phyloP scores from a whole-genome alignment of 1,140 invertebrate genomes.

The Lineus longissimus region DNA sequence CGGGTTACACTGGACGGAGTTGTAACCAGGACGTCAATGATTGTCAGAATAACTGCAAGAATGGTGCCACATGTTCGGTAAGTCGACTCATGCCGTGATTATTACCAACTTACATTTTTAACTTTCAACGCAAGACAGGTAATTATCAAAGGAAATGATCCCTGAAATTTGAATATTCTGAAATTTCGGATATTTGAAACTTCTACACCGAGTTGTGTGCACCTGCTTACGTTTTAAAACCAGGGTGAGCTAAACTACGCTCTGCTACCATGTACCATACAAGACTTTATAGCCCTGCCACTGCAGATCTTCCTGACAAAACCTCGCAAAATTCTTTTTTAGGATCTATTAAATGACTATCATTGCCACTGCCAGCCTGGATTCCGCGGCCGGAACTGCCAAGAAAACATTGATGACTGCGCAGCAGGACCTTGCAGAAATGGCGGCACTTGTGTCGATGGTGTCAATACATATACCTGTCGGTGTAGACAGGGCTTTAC shows the following conservation, averaged over 20 bases:
- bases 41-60: conserved; percentile 86
- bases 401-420: conserved; percentile 22
- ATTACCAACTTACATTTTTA: no score
- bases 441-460: conserved; percentile 24
- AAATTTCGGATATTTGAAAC: no score
- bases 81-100: no score
- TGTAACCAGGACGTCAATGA: conserved; percentile 66
- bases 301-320: no score
- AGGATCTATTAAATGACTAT: conserved; percentile 32
- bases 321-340: conserved; percentile 12
- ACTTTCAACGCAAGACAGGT: no score
- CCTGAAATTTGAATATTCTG: no score
- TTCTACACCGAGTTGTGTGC: no score
- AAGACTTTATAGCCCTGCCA: no score
- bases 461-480: conserved; percentile 18
- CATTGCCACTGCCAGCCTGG: conserved; percentile 88
- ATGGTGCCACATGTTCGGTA: conserved; percentile 63
- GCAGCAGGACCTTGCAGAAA: conserved; percentile 16
- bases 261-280: no score
- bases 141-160: no score
- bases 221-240: no score
- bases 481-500: conserved; percentile 73
- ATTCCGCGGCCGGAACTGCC: conserved; percentile 13
- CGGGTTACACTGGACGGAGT: conserved; percentile 68
- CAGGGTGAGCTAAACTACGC: no score